Evolutionary conservation across 2,888 invertebrate species (phyloP).

Genomic region (Chalcosyrphus nemorum): DNA sequence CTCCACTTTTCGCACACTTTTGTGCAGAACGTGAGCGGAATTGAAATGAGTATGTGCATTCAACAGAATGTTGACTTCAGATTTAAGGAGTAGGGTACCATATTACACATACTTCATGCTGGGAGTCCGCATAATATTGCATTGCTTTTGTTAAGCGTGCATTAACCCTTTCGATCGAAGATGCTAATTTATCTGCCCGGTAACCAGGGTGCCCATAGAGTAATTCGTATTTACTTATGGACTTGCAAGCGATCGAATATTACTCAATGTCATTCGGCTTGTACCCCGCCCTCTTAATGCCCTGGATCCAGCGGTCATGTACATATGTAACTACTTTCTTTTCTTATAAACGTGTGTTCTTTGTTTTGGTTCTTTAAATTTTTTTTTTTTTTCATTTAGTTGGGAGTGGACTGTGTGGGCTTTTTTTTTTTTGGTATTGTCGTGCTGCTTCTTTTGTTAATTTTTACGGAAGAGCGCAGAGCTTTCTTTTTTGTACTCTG

Average conservation of each 20-base stretch:
- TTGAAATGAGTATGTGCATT: conserved; percentile 35
- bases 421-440: background rate
- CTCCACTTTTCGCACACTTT: conserved; percentile 14
- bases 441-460: background rate
- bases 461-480: background rate
- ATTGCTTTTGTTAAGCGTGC: conserved; percentile 16
- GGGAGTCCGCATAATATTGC: background rate
- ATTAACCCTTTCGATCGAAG: conserved; percentile 28
- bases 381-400: background rate
- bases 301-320: conserved; percentile 9
- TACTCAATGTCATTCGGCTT: conserved; percentile 3
- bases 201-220: background rate
- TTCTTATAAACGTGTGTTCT: conserved; percentile 13
- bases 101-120: background rate
- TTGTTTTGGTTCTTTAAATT: conserved; percentile 20
- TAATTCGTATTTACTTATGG: background rate
- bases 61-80: conserved; percentile 10
- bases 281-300: background rate
- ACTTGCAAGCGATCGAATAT: conserved; percentile 1
- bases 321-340: conserved; percentile 33
- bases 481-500: conserved; percentile 12
- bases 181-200: background rate
- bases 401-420: background rate
- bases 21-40: conserved; percentile 29
- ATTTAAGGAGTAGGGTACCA: background rate